Evolutionary conservation across 2,113 vertebrate species (phyloP), one percentile per base, ranked within the genome.

Genomic region (Salvelinus fontinalis): DNA sequence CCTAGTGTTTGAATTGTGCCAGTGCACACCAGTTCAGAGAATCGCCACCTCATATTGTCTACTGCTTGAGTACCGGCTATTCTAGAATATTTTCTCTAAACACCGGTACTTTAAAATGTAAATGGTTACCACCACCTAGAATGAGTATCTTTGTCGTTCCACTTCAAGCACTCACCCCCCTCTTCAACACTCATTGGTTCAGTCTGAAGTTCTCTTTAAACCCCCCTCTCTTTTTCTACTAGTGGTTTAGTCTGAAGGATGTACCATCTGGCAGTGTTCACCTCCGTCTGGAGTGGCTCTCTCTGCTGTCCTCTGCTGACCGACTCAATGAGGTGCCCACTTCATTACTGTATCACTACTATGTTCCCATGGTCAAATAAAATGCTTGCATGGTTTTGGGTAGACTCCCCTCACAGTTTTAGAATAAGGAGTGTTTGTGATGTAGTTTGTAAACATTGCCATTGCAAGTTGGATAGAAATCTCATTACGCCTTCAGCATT

Each of bases 261-360:
- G 92, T 93, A 1, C 88, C 93, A 5, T 92, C 90, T 31, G 96
- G 96, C 66, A 94, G 94, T 22, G 91, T 98, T 66, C 96, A 95
- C 85, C 90, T 98, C 81, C 89, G 93, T 67, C 89, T 98, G 80
- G 96, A 98, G 79, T 98, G 97, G 97, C 94, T 97, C 44, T 95
- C 94, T 4, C 93, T 97, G 79, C 86, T 95, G 83, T 81, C 94
- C 54, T 93, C 95, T 85, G 87, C 93, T 80, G 95, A 95, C 81
- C 93, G 94, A 76, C 91, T 98, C 74, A 95, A 87, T 48, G 93
- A 97, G 94, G 97, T 97, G 84, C 92, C 16, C 29, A 26, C 18
- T 18, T 1, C 29, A 27, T 57, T 5, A 14, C 54, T 20, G 12
- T 27, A 29, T 31, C 26, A 14, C 26, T 67, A 18, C 66, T 20